Base-by-base conservation (phyloP, 2,113 vertebrate species). In the Pyxicephalus adspersus region DNA sequence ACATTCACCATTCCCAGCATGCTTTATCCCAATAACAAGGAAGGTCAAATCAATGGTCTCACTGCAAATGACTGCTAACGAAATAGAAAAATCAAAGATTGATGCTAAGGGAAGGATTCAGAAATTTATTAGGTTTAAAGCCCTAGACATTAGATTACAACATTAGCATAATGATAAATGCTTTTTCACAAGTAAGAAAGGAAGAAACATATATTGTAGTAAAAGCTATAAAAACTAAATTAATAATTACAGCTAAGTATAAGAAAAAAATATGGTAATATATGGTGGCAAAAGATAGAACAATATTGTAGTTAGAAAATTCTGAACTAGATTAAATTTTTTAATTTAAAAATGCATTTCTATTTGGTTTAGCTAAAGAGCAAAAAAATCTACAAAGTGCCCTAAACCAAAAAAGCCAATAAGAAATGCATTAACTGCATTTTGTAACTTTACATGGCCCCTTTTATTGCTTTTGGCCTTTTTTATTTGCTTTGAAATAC, bases 41-140 rank as follows among this genome's bases (percentile, higher is more conserved):
- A 82, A 82, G 80, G 80, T 75, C 80, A 82, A 75, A 74, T 73
- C 63, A 82, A 75, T 82, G 70, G 51, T 45, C 63, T 75, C 50
- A 81, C 63, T 63, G 55, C 54, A 81, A 73, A 58, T 64, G 58
- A 64, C 78, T 81, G 73, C 58, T 51, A 80, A 73, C 28, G 58
- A 73, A 81, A 81, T 63, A 64, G 51, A 51, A 81, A 81, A 73
- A 73, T 72, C 60, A 81, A 81, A 81, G 77, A 68, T 64, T 81
- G 68, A 73, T 81, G 68, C 61, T 73, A 65, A 74, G 71, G 66
- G 54, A 55, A 57, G 71, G 61, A 8, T 55, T 50, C 20, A 4
- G 18, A 71, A 82, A 81, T 66, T 66, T 75, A 75, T 82, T 66
- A 82, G 61, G 57, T 26, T 55, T 66, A 82, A 66, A 65, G 28